A percentile compares a stretch with the other conserved stretches of the same genome.
Conservation (phyloP, 1,140 invertebrate species). For the Hypsibius dujardini region DNA sequence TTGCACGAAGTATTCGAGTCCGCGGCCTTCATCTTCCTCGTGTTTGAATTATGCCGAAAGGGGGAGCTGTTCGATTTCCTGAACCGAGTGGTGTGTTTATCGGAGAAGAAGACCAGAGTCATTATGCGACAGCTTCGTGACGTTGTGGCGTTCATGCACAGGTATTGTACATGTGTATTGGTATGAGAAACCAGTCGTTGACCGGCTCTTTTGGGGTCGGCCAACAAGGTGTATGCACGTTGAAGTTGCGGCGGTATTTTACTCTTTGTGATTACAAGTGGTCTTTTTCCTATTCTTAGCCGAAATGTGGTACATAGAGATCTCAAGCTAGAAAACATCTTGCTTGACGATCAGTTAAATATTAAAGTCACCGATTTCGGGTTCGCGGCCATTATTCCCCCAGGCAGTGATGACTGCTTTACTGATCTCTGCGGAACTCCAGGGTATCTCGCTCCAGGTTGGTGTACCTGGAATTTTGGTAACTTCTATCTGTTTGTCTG, state of each 20-base stretch:
- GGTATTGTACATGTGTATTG: no score
- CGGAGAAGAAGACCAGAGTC: conserved; percentile 75
- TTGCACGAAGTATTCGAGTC: conserved; percentile 97
- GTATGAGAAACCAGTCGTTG: no score
- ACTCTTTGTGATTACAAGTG: no score
- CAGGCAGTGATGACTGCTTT: conserved; percentile 42
- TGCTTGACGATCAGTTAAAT: conserved; percentile 84
- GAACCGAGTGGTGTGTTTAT: conserved; percentile 89
- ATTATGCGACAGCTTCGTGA: conserved; percentile 31
- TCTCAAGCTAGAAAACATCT: conserved; percentile 77
- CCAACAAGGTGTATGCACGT: no score
- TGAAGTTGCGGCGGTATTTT: no score
- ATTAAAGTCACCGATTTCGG: conserved; percentile 98
- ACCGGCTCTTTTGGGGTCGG: no score
- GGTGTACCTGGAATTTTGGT: no score
- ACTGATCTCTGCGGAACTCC: conserved; percentile 91
- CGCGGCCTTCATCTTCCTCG: conserved; percentile 89
- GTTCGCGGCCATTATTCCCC: conserved; percentile 59
- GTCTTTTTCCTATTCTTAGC: no score
- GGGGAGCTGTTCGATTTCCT: conserved; percentile 97
- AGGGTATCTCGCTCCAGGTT: conserved; percentile 92
- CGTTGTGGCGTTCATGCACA: conserved; percentile 31
- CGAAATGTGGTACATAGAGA: conserved; percentile 30
- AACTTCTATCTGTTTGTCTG: no score
- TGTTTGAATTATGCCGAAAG: conserved; percentile 94